These are phyloP conservation scores for Chaetodon trifasciatus DNA, from an alignment of 2,797 vertebrate genomes.

Conservation along the genomic window DNA sequence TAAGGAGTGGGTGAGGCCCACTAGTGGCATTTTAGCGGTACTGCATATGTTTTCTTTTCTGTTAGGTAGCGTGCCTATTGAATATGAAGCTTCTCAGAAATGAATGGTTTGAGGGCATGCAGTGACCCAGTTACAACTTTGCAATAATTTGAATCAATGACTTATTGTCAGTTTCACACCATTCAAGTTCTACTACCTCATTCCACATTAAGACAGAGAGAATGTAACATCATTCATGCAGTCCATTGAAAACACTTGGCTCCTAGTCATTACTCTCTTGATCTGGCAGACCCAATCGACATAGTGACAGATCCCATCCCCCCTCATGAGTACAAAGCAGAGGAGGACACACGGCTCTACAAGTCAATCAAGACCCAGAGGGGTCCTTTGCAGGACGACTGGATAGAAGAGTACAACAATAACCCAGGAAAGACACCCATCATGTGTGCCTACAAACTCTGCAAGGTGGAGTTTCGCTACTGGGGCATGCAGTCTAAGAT, in stretches of 20 bases:
- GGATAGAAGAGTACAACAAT: conserved; percentile 92
- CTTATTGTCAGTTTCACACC: conserved; percentile 13
- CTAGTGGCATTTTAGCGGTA: conserved; percentile 59
- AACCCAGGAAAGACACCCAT: conserved; percentile 89
- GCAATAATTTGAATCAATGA: conserved; percentile 38
- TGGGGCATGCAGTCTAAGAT: conserved; percentile 99
- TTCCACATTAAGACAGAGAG: background rate
- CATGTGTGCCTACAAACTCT: conserved; percentile 99
- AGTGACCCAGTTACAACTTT: conserved; percentile 45
- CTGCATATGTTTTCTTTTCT: conserved; percentile 42
- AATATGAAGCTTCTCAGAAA: conserved; percentile 36
- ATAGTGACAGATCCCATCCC: conserved; percentile 97
- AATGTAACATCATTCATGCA: background rate
- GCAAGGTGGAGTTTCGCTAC: conserved; percentile 99
- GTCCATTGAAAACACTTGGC: conserved; percentile 6
- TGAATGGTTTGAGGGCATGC: conserved; percentile 20
- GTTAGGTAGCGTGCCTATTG: background rate
- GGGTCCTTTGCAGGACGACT: conserved; percentile 93
- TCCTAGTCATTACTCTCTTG: conserved; percentile 15
- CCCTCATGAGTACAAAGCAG: conserved; percentile 93
- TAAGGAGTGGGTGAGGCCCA: conserved; percentile 53
- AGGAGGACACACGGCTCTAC: conserved; percentile 96
- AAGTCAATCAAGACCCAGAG: conserved; percentile 93
- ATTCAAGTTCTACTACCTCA: background rate
- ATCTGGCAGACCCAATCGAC: conserved; percentile 93